These are phyloP conservation scores for Lasioglossum morio DNA, from an alignment of 2,888 invertebrate genomes.

Conservation along the genomic window DNA sequence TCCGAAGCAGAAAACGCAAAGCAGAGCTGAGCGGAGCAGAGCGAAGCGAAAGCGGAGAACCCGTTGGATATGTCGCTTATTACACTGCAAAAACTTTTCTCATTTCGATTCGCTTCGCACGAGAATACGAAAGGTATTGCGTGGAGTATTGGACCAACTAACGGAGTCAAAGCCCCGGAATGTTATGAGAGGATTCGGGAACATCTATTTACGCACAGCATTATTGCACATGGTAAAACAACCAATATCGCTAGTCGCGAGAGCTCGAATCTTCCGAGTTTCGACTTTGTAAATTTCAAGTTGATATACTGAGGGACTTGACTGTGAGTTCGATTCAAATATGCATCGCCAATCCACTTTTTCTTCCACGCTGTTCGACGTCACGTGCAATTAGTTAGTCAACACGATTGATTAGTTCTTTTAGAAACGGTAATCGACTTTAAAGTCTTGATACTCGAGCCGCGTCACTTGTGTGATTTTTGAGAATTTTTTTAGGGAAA, in stretches of 20 bases:
- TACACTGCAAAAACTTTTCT: slow-evolving; percentile 80
- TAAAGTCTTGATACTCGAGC: too few species aligned
- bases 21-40: not conserved
- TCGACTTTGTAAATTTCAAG: not conserved
- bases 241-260: not conserved
- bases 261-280: not conserved
- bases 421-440: too few species aligned
- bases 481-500: too few species aligned
- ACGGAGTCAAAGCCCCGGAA: slow-evolving; percentile 25
- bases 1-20: slow-evolving; percentile 14
- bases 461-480: too few species aligned
- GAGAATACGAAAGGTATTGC: slow-evolving; percentile 61
- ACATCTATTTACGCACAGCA: slow-evolving; percentile 16
- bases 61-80: slow-evolving; percentile 73
- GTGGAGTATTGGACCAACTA: slow-evolving; percentile 45
- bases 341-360: too few species aligned
- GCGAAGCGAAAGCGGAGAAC: not conserved
- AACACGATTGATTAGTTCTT: too few species aligned
- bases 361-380: too few species aligned
- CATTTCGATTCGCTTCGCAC: slow-evolving; percentile 72
- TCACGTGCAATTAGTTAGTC: too few species aligned
- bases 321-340: not conserved
- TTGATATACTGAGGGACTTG: not conserved
- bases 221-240: slow-evolving; percentile 10
- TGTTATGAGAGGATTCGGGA: not conserved